Percentiles rank a stretch among this genome's conserved stretches.
Conservation (phyloP, 2,888 invertebrate species). For the Eugnorisma glareosa region DNA sequence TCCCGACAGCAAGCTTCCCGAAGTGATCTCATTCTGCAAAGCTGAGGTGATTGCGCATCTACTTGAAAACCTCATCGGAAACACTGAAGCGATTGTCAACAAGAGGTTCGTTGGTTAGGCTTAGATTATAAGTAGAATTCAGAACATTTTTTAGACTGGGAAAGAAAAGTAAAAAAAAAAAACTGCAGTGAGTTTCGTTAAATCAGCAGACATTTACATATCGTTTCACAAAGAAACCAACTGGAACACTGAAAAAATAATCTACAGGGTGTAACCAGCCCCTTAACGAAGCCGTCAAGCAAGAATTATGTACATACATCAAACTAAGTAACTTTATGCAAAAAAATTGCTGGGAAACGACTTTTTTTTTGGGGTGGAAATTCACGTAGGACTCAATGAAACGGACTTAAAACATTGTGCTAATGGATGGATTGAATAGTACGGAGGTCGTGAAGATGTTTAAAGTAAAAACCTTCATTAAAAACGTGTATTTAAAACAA, state of each 20-base stretch:
- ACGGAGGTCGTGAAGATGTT: too few relatives aligned
- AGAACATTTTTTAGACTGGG: background rate
- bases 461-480: too few relatives aligned
- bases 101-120: conserved; percentile 74
- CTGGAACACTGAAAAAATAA: background rate
- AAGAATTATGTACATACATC: too few relatives aligned
- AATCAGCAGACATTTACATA: background rate
- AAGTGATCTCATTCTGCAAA: conserved; percentile 95
- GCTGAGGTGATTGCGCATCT: conserved; percentile 94
- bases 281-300: too few relatives aligned
- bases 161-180: background rate
- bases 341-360: too few relatives aligned
- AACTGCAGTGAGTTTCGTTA: background rate
- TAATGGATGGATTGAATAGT: too few relatives aligned
- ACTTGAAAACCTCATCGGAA: conserved; percentile 90
- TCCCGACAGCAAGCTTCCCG: conserved; percentile 93
- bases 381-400: too few relatives aligned
- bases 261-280: too few relatives aligned
- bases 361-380: too few relatives aligned
- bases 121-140: background rate
- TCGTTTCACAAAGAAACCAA: background rate
- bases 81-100: conserved; percentile 71
- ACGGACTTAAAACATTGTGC: too few relatives aligned
- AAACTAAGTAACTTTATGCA: too few relatives aligned
- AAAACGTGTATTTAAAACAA: too few relatives aligned